These are phyloP conservation scores for Oxygymnocypris stewartii DNA, from an alignment of 2,113 vertebrate genomes.

Conservation along the genomic window DNA sequence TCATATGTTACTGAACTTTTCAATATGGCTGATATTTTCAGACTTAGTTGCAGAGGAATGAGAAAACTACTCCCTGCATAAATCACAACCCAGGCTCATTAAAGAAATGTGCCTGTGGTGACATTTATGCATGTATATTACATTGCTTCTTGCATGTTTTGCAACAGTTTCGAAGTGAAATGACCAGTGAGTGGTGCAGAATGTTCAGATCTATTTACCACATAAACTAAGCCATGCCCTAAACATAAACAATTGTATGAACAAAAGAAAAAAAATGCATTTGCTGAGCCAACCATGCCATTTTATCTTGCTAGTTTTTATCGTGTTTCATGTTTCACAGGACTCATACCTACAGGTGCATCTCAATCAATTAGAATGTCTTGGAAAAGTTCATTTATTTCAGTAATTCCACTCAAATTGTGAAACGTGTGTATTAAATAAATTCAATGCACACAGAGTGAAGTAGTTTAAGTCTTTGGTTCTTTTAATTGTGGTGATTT, in stretches of 20 bases:
- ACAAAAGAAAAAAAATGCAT: background rate
- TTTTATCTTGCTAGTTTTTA: background rate
- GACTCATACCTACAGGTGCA: background rate
- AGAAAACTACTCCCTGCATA: background rate
- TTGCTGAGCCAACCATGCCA: background rate
- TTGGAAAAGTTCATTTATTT: no score
- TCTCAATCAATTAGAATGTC: no score
- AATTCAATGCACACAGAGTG: no score
- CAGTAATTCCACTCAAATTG: no score
- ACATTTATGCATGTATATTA: background rate
- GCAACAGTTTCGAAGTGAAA: background rate
- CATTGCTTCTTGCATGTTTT: background rate
- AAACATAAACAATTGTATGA: background rate
- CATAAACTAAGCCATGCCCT: background rate
- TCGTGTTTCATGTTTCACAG: background rate
- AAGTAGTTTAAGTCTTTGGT: no score
- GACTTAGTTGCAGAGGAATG: background rate
- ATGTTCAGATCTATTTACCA: background rate
- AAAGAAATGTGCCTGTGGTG: background rate
- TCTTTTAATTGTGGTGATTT: no score
- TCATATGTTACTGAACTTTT: conserved; percentile 9
- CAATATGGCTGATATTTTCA: background rate
- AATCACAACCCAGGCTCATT: background rate
- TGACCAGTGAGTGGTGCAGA: background rate
- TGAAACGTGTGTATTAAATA: no score